Evolutionary conservation across 30 jellyfish, hydroid and myxozoan species (phyloP).

Genomic region (Aurelia coerulea): DNA sequence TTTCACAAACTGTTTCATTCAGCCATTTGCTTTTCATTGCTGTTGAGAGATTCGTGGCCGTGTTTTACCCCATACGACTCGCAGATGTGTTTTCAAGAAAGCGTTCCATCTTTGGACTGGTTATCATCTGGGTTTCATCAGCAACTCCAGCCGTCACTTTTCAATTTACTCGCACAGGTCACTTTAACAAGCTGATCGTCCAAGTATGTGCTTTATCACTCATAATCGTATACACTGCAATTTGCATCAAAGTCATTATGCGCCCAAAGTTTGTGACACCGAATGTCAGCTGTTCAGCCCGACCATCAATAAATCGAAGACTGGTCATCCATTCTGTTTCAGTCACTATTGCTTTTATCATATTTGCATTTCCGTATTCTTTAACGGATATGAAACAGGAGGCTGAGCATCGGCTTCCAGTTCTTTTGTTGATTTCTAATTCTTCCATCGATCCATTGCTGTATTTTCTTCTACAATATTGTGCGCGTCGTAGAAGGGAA

Average conservation of each 20-base stretch:
- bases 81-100: constrained; percentile 7
- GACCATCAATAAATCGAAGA: background rate
- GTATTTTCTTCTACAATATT: too few species aligned
- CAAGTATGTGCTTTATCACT: background rate
- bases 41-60: constrained; percentile 36
- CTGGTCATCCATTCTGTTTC: background rate
- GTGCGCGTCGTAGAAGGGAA: too few species aligned
- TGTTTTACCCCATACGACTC: constrained; percentile 22
- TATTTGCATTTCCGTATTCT: constrained; percentile 12
- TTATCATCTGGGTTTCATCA: constrained; percentile 15
- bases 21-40: constrained; percentile 20
- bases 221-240: constrained; percentile 7
- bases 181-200: background rate
- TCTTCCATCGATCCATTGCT: too few species aligned
- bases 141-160: background rate
- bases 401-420: too few species aligned
- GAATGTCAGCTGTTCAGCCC: background rate
- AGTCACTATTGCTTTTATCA: constrained; percentile 5
- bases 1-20: constrained; percentile 15
- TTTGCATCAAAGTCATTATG: constrained; percentile 11
- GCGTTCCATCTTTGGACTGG: background rate
- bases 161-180: background rate
- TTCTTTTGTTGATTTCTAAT: too few species aligned
- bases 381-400: background rate
- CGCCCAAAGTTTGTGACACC: background rate